Evolutionary conservation across 2,888 invertebrate genomes (phyloP).

Genomic region (Ichneumoninae sp.): DNA sequence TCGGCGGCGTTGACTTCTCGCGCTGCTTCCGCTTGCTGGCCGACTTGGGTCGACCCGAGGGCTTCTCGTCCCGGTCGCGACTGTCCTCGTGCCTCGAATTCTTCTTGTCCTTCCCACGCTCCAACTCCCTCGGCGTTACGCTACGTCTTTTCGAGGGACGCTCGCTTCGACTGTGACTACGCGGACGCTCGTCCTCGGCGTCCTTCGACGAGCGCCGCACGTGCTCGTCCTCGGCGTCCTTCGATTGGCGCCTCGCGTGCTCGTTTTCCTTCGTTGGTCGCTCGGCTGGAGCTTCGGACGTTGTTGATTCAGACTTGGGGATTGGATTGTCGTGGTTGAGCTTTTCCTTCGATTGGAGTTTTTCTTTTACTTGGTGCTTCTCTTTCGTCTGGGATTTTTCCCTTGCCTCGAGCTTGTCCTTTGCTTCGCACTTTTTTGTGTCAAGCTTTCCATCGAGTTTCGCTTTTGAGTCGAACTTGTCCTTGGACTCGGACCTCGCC

Average conservation of each 20-base stretch:
- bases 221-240: background rate
- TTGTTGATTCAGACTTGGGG: too few species aligned
- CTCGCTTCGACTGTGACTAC: slow-evolving; percentile 43
- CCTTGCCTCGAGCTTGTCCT: too few species aligned
- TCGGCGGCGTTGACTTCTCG: slow-evolving; percentile 41
- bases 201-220: background rate
- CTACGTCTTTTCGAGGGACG: slow-evolving; percentile 22
- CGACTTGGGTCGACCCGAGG: slow-evolving; percentile 25
- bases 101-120: background rate
- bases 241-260: background rate
- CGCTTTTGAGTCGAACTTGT: too few species aligned
- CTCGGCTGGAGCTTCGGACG: too few species aligned
- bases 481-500: too few species aligned
- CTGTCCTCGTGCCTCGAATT: slow-evolving; percentile 31
- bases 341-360: background rate
- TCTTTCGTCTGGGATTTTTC: too few species aligned
- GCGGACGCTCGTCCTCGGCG: slow-evolving; percentile 4
- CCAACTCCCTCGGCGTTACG: slow-evolving; percentile 37
- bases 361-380: background rate
- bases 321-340: background rate
- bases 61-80: slow-evolving; percentile 34
- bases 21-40: slow-evolving; percentile 40
- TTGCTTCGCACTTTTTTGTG: too few species aligned
- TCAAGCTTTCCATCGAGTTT: too few species aligned
- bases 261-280: background rate